Conservation (phyloP, 2,113 vertebrate species). For the Planiliza haematocheilus region DNA sequence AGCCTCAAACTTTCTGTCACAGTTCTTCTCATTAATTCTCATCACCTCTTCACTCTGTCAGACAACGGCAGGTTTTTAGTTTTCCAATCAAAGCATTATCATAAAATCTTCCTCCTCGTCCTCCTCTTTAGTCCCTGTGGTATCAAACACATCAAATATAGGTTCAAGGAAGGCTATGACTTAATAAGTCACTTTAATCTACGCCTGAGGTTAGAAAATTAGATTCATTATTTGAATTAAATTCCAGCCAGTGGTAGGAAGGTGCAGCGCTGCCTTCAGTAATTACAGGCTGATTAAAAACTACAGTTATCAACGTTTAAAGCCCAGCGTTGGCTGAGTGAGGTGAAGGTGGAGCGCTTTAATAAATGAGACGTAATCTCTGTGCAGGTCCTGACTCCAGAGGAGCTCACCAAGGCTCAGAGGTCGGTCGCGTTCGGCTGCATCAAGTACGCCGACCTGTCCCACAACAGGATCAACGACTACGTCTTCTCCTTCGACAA, state of each 20-base stretch:
- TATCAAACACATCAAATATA: background rate
- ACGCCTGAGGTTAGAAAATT: constrained; percentile 35
- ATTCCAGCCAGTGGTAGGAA: constrained; percentile 27
- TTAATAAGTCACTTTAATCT: constrained; percentile 56
- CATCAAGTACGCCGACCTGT: constrained; percentile 97
- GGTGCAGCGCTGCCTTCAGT: constrained; percentile 24
- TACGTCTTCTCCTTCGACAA: constrained; percentile 99
- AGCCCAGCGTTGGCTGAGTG: background rate
- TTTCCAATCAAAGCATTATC: background rate
- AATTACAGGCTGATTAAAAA: constrained; percentile 42
- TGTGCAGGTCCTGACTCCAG: constrained; percentile 84
- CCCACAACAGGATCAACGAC: constrained; percentile 96
- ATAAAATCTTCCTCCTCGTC: background rate
- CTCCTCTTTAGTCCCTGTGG: background rate
- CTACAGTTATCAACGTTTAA: constrained; percentile 21
- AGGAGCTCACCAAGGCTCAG: constrained; percentile 92
- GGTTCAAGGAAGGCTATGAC: constrained; percentile 15
- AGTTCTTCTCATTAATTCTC: background rate
- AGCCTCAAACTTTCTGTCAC: background rate
- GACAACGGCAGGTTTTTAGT: background rate
- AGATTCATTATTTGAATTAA: constrained; percentile 50
- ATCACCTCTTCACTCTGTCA: background rate
- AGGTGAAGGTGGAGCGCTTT: background rate
- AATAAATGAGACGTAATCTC: background rate
- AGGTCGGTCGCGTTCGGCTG: constrained; percentile 93